These are phyloP conservation scores for Oncorhynchus tshawytscha DNA, from an alignment of 2,113 vertebrate species.

Conservation along the genomic window DNA sequence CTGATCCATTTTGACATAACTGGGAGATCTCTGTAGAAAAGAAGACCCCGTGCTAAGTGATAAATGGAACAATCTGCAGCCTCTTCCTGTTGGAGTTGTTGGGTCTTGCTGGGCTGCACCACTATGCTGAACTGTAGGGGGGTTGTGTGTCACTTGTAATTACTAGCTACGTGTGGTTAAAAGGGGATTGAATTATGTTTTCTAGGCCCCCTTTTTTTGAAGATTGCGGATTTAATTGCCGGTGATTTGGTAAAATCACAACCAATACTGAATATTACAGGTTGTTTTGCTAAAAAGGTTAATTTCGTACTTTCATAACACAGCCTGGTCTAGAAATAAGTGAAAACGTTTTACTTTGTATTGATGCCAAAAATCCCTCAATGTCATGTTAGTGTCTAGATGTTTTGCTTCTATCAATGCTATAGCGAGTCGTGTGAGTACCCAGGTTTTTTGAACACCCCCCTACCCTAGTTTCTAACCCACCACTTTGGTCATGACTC, in stretches of 20 bases:
- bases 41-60: conserved; percentile 27
- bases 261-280: too few relatives aligned
- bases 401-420: neutral
- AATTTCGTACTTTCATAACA: too few relatives aligned
- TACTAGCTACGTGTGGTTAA: neutral
- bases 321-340: too few relatives aligned
- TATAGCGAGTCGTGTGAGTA: conserved; percentile 14
- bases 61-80: conserved; percentile 47
- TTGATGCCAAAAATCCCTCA: neutral
- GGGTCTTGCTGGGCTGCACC: conserved; percentile 42
- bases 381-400: neutral
- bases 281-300: too few relatives aligned
- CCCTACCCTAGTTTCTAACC: conserved; percentile 41
- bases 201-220: too few relatives aligned
- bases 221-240: too few relatives aligned
- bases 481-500: conserved; percentile 69
- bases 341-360: too few relatives aligned
- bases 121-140: conserved; percentile 43
- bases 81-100: conserved; percentile 35
- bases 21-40: neutral
- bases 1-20: conserved; percentile 20
- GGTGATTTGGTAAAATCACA: too few relatives aligned
- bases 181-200: too few relatives aligned
- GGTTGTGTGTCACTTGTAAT: conserved; percentile 53
- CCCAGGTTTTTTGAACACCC: conserved; percentile 52